A percentile compares a stretch with the other conserved stretches of the same genome.
phyloP scores from a whole-genome alignment of 1,140 invertebrate species.

The Zaprionus africanus region DNA sequence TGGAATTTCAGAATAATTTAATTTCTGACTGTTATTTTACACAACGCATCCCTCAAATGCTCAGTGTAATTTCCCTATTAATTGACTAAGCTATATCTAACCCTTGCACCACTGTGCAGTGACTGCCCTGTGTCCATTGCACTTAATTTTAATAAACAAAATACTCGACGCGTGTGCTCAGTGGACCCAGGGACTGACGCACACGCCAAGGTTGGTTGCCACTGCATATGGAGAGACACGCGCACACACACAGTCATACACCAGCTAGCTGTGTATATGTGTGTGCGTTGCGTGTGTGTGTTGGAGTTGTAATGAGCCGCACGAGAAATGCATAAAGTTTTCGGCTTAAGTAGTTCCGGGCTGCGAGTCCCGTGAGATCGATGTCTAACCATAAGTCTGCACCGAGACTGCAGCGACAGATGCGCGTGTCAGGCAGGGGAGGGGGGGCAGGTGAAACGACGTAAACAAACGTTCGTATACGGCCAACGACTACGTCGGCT shows the following conservation, averaged over 20 bases:
- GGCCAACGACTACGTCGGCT: neutral
- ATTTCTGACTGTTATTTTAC: too few relatives aligned
- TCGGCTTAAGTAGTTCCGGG: constrained; percentile 58
- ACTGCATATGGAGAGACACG: constrained; percentile 28
- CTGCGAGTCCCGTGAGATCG: constrained; percentile 62
- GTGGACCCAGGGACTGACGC: constrained; percentile 22
- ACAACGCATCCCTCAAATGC: neutral
- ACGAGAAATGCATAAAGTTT: constrained; percentile 78
- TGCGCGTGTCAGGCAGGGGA: neutral
- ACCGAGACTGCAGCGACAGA: constrained; percentile 32
- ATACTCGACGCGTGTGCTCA: constrained; percentile 59
- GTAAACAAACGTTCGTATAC: constrained; percentile 53
- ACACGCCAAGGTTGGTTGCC: constrained; percentile 17
- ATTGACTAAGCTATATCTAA: neutral
- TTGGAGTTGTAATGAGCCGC: constrained; percentile 76
- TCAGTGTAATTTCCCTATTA: neutral
- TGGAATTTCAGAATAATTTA: too few relatives aligned
- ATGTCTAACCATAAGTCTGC: constrained; percentile 75
- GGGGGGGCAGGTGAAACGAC: constrained; percentile 19
- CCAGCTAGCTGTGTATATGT: constrained; percentile 27
- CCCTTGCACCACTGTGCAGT: constrained; percentile 36
- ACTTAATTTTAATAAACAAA: constrained; percentile 83
- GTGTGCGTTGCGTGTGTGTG: constrained; percentile 27
- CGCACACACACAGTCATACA: neutral
- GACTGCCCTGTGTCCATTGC: constrained; percentile 44